Conservation (phyloP, 2,888 invertebrate genomes). For the Cryptosula pallasiana region DNA sequence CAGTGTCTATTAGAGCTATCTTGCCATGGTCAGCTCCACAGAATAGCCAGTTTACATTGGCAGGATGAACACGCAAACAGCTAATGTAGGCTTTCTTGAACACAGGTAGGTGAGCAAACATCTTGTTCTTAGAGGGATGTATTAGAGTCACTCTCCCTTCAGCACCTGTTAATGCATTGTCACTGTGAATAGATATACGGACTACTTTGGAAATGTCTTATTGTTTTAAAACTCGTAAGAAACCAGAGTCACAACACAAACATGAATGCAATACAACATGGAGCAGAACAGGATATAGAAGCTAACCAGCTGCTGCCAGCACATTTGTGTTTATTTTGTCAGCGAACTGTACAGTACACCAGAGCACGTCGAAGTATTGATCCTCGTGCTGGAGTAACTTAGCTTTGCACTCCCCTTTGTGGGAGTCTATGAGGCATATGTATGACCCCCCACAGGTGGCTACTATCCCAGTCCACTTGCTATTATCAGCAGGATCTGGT, state of each 20-base stretch:
- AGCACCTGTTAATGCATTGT: constrained; percentile 16
- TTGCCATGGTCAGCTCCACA: constrained; percentile 21
- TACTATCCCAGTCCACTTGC: constrained; percentile 14
- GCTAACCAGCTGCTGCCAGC: constrained; percentile 8
- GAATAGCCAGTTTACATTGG: constrained; percentile 11
- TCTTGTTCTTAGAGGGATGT: constrained; percentile 17
- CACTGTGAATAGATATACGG: too few relatives aligned
- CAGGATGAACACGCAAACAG: constrained; percentile 2
- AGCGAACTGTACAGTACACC: constrained; percentile 22
- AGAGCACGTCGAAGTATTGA: constrained; percentile 15
- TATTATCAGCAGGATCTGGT: background rate
- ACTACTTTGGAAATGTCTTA: too few relatives aligned
- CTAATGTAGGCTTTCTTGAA: constrained; percentile 23
- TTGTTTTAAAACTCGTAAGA: too few relatives aligned
- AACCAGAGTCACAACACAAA: too few relatives aligned
- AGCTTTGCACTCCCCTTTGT: constrained; percentile 20
- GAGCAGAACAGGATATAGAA: background rate
- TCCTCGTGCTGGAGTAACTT: constrained; percentile 18
- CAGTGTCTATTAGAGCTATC: constrained; percentile 7
- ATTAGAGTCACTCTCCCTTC: constrained; percentile 11
- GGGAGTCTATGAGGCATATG: constrained; percentile 13
- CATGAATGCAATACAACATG: too few relatives aligned
- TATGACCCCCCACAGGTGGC: constrained; percentile 17
- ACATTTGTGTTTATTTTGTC: constrained; percentile 15
- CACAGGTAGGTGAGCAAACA: constrained; percentile 21